Evolutionary conservation across 1,140 invertebrate genomes (phyloP).

Genomic region (Drosophila ficusphila): DNA sequence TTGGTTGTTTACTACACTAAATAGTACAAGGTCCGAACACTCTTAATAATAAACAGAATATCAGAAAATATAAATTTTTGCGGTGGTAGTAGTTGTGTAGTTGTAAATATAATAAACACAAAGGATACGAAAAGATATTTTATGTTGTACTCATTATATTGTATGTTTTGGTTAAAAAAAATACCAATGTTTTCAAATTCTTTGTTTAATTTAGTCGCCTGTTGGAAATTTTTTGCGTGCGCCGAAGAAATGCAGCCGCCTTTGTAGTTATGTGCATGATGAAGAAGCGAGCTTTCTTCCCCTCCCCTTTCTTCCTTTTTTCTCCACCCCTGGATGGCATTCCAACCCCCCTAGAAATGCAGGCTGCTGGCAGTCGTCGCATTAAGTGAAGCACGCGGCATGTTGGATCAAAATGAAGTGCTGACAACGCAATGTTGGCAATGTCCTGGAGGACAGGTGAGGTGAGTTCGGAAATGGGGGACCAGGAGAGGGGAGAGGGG

Average conservation of each 20-base stretch:
- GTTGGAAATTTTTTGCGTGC: background rate
- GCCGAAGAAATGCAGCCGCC: constrained; percentile 48
- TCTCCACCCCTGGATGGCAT: constrained; percentile 1
- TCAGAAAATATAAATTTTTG: no score
- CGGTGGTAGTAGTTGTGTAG: no score
- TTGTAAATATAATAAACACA: no score
- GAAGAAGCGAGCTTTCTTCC: constrained; percentile 28
- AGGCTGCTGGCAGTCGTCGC: constrained; percentile 54
- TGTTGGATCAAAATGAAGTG: constrained; percentile 81
- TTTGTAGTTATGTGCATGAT: constrained; percentile 61
- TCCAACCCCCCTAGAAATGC: constrained; percentile 13
- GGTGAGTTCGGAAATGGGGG: background rate
- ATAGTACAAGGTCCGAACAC: no score
- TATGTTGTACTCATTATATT: no score
- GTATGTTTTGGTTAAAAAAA: no score
- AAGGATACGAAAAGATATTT: background rate
- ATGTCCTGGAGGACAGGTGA: constrained; percentile 29
- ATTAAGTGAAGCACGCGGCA: constrained; percentile 79
- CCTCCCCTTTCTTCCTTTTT: background rate
- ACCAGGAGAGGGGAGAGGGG: background rate
- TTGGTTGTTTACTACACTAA: no score
- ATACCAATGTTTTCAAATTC: background rate
- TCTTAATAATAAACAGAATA: no score
- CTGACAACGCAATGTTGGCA: constrained; percentile 70
- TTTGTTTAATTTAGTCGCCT: background rate